These are phyloP conservation scores for Actinia equina DNA, from an alignment of 64 coral and sea anemone genomes.

Conservation along the genomic window DNA sequence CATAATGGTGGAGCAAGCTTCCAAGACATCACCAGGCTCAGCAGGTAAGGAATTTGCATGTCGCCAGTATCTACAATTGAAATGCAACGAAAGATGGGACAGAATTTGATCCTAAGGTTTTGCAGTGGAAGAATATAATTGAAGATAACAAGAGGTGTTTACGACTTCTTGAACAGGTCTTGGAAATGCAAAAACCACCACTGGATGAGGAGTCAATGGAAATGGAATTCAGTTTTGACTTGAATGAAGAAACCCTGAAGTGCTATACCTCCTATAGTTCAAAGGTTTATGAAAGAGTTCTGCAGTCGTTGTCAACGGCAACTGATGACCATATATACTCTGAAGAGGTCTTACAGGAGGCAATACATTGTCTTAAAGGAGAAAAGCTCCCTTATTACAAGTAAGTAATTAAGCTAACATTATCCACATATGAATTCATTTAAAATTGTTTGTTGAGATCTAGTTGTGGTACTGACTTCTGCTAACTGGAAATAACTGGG, in stretches of 20 bases:
- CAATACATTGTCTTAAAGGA: not conserved
- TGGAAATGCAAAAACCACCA: not conserved
- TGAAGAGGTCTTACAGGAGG: not conserved
- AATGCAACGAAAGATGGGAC: conserved; percentile 24
- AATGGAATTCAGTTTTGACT: conserved; percentile 5
- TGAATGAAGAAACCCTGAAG: conserved; percentile 24
- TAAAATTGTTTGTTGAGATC: too few species aligned
- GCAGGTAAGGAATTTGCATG: conserved; percentile 34
- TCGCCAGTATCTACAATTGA: conserved; percentile 16
- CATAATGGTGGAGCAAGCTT: conserved; percentile 27
- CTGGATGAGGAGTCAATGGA: conserved; percentile 20
- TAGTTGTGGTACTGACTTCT: too few species aligned
- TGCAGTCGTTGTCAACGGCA: not conserved
- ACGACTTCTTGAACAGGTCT: conserved; percentile 3
- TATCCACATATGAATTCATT: too few species aligned
- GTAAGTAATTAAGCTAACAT: too few species aligned
- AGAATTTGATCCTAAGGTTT: conserved; percentile 20
- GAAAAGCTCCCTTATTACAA: not conserved
- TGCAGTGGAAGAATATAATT: conserved; percentile 26
- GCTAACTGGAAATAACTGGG: too few species aligned
- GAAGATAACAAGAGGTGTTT: not conserved
- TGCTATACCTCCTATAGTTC: not conserved
- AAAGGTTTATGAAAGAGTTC: not conserved
- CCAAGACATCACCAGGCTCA: conserved; percentile 22
- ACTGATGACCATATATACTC: not conserved